A percentile compares a stretch with the other conserved stretches of the same genome.
These are phyloP conservation scores for Frankliniella fusca DNA, from an alignment of 2,888 invertebrate genomes.

Conservation along the genomic window DNA sequence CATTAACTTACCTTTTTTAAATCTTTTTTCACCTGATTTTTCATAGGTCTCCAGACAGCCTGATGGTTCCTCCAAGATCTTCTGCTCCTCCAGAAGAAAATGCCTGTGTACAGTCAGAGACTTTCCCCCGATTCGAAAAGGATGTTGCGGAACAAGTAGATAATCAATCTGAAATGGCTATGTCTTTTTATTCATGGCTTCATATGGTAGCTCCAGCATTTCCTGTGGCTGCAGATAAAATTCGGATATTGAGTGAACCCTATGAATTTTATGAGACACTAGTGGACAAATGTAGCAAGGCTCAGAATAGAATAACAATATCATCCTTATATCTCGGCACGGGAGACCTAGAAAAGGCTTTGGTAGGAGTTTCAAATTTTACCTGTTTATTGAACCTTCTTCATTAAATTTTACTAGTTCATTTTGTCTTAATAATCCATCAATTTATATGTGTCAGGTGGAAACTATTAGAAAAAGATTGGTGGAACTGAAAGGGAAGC, in stretches of 20 bases:
- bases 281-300: conserved; percentile 60
- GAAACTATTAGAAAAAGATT: conserved; percentile 60
- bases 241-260: conserved; percentile 72
- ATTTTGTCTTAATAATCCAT: background rate
- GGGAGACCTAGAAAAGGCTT: conserved; percentile 71
- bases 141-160: too few relatives aligned
- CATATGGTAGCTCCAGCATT: background rate
- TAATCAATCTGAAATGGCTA: background rate
- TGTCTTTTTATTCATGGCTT: background rate
- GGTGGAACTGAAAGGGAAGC: conserved; percentile 50
- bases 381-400: conserved; percentile 15
- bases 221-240: conserved; percentile 45
- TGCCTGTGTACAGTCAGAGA: too few relatives aligned
- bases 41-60: too few relatives aligned
- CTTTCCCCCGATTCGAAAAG: too few relatives aligned
- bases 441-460: conserved; percentile 47
- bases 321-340: conserved; percentile 93
- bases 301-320: conserved; percentile 69
- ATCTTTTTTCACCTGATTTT: too few relatives aligned
- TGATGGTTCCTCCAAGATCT: too few relatives aligned
- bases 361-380: conserved; percentile 52
- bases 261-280: conserved; percentile 70
- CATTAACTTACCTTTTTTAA: too few relatives aligned
- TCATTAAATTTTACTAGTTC: background rate
- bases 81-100: too few relatives aligned